Conservation (phyloP, 2,797 vertebrate species). For the Rhabdophis nuchalis region DNA sequence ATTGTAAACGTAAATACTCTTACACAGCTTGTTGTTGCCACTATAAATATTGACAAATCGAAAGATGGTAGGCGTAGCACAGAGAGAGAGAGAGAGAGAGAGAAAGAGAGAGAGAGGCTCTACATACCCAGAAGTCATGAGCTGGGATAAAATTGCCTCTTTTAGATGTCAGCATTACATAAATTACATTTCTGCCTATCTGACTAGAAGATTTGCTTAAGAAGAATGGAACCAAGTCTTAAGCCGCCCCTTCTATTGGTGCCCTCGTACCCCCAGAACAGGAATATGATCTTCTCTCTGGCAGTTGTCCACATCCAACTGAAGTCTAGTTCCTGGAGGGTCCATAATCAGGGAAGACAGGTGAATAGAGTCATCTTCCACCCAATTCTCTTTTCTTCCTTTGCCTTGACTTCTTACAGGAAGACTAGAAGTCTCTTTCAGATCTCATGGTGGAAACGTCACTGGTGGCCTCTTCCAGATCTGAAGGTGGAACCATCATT, state of each 20-base stretch:
- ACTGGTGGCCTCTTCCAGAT: no score
- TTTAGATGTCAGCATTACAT: not conserved
- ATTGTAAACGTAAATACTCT: not conserved
- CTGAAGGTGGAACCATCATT: no score
- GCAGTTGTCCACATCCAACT: not conserved
- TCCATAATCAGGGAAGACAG: not conserved
- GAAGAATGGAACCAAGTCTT: not conserved
- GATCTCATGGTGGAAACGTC: no score
- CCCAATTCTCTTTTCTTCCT: not conserved
- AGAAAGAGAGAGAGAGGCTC: not conserved
- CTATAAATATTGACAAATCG: not conserved
- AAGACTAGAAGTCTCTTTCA: no score
- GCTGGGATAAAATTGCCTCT: not conserved
- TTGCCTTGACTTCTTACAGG: not conserved
- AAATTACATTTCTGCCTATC: not conserved
- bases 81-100: no score
- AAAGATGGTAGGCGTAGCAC: no score
- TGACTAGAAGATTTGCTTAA: not conserved
- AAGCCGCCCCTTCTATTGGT: not conserved
- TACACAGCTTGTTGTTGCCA: not conserved
- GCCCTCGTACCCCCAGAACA: not conserved
- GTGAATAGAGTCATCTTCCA: not conserved
- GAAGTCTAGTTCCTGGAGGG: not conserved
- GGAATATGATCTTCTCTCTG: not conserved
- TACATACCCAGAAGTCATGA: not conserved